Evolutionary conservation across 2,113 vertebrate genomes (phyloP).

Genomic region (Marcusenius ussheri): DNA sequence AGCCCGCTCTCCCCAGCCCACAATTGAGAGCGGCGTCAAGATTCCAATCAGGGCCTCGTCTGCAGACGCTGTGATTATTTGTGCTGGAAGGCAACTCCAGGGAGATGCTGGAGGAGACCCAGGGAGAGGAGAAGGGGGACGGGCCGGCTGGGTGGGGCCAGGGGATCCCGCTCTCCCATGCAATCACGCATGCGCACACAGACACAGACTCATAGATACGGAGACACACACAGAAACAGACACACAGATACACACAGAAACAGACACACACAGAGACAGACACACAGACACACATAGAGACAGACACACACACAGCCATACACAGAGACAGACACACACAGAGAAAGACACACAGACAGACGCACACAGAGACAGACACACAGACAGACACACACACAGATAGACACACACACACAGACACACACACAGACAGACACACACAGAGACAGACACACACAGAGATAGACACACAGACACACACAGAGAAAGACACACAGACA

Average conservation of each 20-base stretch:
- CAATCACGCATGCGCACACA: conserved; percentile 21
- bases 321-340: background rate
- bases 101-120: conserved; percentile 30
- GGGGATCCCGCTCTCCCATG: conserved; percentile 4
- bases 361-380: no score
- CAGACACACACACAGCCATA: background rate
- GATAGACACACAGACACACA: no score
- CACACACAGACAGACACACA: background rate
- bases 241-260: background rate
- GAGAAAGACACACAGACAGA: fast-evolving
- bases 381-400: fast-evolving
- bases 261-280: no score
- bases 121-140: background rate
- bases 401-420: background rate
- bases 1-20: conserved; percentile 50
- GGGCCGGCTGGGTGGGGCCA: background rate
- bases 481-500: background rate
- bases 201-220: background rate
- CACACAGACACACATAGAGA: background rate
- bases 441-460: no score
- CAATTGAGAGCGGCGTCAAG: conserved; percentile 61
- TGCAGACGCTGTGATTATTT: conserved; percentile 62
- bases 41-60: conserved; percentile 59
- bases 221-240: no score
- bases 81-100: conserved; percentile 51